Evolutionary conservation across 2,797 vertebrate species (phyloP), one percentile per base, ranked within the genome.

Genomic region (Arrhamphus sclerolepis): DNA sequence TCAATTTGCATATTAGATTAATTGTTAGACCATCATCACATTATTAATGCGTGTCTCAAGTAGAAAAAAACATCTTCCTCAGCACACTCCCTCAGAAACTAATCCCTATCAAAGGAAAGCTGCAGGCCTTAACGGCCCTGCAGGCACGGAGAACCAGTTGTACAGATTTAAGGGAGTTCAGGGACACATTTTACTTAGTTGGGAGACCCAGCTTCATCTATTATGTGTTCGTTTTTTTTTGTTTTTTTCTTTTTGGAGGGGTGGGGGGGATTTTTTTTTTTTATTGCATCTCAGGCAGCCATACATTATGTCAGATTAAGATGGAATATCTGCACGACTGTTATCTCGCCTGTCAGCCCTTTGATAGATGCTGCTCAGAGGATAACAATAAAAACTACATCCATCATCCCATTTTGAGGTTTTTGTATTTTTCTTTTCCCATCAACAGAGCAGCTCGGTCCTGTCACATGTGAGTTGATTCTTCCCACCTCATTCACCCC

Each of bases 401-500:
- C 61, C 49, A 64, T 81, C 71, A 71, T 65, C 76, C 56, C 28
- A 49, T 79, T 86, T 87, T 90, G 87, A 90, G 87, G 75, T 78
- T 89, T 66, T 85, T 86, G 70, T 90, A 84, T 88, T 83, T 90
- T 60, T 85, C 75, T 87, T 70, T 90, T 89, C 89, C 87, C 89
- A 88, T 90, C 92, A 92, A 92, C 93, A 94, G 93, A 93, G 65
- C 89, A 90, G 85, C 86, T 89, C 82, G 80, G 2, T 92, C 91
- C 92, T 94, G 90, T 91, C 92, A 91, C 93, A 94, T 93, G 93
- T 94, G 93, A 94, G 93, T 94, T 89, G 82, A 89, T 74, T 72
- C 81, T 73, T 77, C 84, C 83, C 80, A 38, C 77, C 85, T 77
- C 83, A 80, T 84, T 66, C 70, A 34, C 74, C 73, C 65, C 69